Evolutionary conservation across 2,888 invertebrate species (phyloP).

Genomic region (Apomyelois bistriatella): DNA sequence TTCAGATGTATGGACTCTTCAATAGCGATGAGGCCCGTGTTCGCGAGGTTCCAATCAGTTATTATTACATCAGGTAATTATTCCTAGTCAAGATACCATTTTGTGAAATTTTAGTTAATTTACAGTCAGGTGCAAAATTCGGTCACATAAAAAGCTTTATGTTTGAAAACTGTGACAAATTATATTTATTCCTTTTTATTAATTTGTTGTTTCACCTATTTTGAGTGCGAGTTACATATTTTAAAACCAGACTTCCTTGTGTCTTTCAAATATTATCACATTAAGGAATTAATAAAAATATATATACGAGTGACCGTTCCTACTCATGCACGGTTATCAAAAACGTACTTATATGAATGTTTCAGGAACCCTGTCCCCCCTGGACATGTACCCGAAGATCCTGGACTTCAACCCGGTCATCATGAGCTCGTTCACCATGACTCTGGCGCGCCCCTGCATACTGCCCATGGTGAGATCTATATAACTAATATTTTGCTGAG

Average conservation of each 20-base stretch:
- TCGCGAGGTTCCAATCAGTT: constrained; percentile 97
- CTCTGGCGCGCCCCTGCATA: constrained; percentile 96
- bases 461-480: constrained; percentile 91
- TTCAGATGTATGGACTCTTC: constrained; percentile 98
- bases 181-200: too few relatives aligned
- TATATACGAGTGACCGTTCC: too few relatives aligned
- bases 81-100: neutral
- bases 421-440: constrained; percentile 99
- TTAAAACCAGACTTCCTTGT: too few relatives aligned
- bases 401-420: constrained; percentile 98
- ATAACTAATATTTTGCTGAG: constrained; percentile 23
- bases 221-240: too few relatives aligned
- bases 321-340: neutral
- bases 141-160: too few relatives aligned
- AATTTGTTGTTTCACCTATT: too few relatives aligned
- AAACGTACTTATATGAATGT: too few relatives aligned
- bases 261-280: too few relatives aligned
- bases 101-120: too few relatives aligned
- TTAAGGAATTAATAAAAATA: too few relatives aligned
- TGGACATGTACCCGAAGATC: constrained; percentile 99
- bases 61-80: constrained; percentile 91
- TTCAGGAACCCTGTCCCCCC: constrained; percentile 94
- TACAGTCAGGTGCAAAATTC: too few relatives aligned
- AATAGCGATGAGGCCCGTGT: constrained; percentile 98
- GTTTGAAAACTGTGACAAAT: too few relatives aligned